Evolutionary conservation across 2,113 vertebrate genomes (phyloP).

Genomic region (Sialia sialis): DNA sequence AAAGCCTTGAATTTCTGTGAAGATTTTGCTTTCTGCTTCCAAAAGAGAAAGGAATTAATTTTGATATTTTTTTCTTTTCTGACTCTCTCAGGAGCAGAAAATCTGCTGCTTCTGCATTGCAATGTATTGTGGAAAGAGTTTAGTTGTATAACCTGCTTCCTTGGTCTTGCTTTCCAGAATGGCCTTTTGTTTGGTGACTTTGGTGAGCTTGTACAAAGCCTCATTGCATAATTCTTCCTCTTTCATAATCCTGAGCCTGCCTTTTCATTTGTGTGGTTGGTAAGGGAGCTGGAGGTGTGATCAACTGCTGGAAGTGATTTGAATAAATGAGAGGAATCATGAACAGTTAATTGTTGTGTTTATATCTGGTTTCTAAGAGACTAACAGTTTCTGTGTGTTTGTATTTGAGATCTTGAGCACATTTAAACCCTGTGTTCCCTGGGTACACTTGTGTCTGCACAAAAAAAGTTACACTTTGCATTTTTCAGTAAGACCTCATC

Average conservation of each 20-base stretch:
- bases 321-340: conserved; percentile 14
- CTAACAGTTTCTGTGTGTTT: neutral
- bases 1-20: neutral
- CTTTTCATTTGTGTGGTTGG: conserved; percentile 17
- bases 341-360: conserved; percentile 49
- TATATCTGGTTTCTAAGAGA: conserved; percentile 49
- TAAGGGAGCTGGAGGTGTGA: conserved; percentile 22
- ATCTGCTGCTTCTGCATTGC: neutral
- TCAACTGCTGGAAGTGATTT: conserved; percentile 1
- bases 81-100: neutral
- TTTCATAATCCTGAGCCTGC: neutral
- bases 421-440: neutral
- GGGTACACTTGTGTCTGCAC: neutral
- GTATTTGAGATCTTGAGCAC: neutral
- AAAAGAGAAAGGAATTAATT: neutral
- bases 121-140: neutral
- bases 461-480: neutral
- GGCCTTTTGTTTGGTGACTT: neutral
- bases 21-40: neutral
- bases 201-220: neutral
- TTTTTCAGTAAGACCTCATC: neutral
- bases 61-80: neutral
- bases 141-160: neutral
- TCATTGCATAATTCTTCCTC: neutral
- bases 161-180: conserved; percentile 5